Evolutionary conservation across 2,113 vertebrate genomes (phyloP).

Genomic region (Dolichallabes microphthalmus): DNA sequence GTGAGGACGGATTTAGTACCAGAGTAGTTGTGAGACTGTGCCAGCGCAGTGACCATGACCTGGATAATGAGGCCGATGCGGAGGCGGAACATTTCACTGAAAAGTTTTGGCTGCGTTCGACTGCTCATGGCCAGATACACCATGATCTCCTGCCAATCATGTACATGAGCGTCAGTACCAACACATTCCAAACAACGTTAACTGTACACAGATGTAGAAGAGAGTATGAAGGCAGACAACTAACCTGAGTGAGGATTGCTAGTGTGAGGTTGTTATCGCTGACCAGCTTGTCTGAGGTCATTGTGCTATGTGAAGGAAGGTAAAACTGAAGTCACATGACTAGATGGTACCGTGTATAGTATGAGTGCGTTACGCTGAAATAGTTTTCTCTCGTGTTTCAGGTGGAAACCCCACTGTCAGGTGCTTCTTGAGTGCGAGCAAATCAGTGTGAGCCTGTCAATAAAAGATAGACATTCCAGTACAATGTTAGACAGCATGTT

Average conservation of each 20-base stretch:
- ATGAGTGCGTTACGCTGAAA: slow-evolving; percentile 70
- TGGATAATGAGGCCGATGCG: slow-evolving; percentile 95
- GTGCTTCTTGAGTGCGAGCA: slow-evolving; percentile 95
- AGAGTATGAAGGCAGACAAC: neutral
- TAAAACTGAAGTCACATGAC: neutral
- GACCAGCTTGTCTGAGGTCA: slow-evolving; percentile 85
- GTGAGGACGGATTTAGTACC: slow-evolving; percentile 66
- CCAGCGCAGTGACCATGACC: slow-evolving; percentile 94
- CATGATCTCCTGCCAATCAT: slow-evolving; percentile 85
- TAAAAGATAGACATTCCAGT: neutral
- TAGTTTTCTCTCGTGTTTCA: slow-evolving; percentile 91
- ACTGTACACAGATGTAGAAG: neutral
- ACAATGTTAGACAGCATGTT: neutral
- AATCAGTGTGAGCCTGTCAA: slow-evolving; percentile 86
- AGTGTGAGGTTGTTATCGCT: slow-evolving; percentile 87
- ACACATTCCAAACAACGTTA: neutral
- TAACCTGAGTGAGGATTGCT: slow-evolving; percentile 89
- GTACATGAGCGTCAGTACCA: neutral
- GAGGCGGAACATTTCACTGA: slow-evolving; percentile 94
- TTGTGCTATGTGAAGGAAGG: slow-evolving; percentile 63
- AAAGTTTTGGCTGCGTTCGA: slow-evolving; percentile 84
- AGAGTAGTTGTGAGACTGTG: slow-evolving; percentile 86
- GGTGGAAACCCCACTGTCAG: slow-evolving; percentile 91
- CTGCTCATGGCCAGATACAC: slow-evolving; percentile 96
- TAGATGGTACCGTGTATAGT: too few relatives aligned